Conservation (phyloP, 1,140 invertebrate species). For the Dendrolimus kikuchii region DNA sequence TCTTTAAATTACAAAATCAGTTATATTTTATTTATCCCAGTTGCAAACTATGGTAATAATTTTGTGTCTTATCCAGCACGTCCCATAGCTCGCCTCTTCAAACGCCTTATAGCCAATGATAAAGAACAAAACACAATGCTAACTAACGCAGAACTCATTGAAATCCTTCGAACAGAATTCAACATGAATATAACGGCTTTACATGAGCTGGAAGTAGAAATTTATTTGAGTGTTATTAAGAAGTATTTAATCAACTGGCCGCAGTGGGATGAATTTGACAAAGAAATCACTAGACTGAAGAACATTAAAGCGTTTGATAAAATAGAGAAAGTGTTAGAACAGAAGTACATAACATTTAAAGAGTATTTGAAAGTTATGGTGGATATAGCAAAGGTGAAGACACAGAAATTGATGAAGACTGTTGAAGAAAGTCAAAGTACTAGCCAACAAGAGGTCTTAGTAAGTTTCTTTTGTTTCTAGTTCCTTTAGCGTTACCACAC, state of each 20-base stretch:
- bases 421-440: constrained; percentile 4
- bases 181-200: constrained; percentile 21
- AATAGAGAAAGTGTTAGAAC: constrained; percentile 23
- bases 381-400: constrained; percentile 20
- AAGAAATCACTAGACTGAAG: constrained; percentile 20
- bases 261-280: constrained; percentile 50
- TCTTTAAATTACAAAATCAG: no score
- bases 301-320: constrained; percentile 15
- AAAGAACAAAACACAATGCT: constrained; percentile 43
- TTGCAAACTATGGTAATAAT: no score
- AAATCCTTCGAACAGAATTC: constrained; percentile 48
- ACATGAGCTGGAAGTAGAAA: constrained; percentile 39
- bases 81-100: constrained; percentile 36
- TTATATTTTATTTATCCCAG: no score
- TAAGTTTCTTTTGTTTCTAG: no score
- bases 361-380: constrained; percentile 30
- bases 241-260: constrained; percentile 59
- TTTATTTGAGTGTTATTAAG: constrained; percentile 49
- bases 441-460: neutral
- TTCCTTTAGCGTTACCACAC: no score
- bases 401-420: constrained; percentile 6
- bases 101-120: constrained; percentile 35
- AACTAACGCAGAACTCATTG: constrained; percentile 46
- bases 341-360: constrained; percentile 34
- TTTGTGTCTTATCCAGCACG: constrained; percentile 7